Conservation (phyloP, 2,888 invertebrate species). For the Catocala sponsa region DNA sequence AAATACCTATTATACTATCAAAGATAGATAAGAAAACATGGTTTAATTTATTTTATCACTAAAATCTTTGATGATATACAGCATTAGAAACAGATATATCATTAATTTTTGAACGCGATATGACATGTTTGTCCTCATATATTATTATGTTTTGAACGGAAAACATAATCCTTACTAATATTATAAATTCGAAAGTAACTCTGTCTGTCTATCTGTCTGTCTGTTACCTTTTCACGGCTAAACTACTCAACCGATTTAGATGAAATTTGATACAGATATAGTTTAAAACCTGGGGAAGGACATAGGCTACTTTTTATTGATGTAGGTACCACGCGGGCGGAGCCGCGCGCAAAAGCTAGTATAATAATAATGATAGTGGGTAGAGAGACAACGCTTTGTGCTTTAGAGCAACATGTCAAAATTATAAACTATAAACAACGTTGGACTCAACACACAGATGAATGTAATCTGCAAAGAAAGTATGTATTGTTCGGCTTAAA, state of each 20-base stretch:
- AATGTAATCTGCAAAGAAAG: constrained; percentile 66
- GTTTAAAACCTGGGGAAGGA: too few relatives aligned
- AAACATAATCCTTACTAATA: not conserved
- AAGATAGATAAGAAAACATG: not conserved
- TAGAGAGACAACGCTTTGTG: not conserved
- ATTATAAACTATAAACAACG: not conserved
- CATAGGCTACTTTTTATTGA: too few relatives aligned
- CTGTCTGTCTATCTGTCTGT: too few relatives aligned
- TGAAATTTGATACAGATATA: too few relatives aligned
- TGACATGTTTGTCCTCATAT: not conserved
- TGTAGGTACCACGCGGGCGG: too few relatives aligned
- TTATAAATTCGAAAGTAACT: too few relatives aligned
- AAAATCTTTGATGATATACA: constrained; percentile 2
- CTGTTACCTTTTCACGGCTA: too few relatives aligned
- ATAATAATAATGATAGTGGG: not conserved
- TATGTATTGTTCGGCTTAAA: constrained; percentile 67
- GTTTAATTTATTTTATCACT: constrained; percentile 5
- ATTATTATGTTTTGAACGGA: not conserved
- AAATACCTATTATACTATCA: not conserved
- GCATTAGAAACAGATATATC: constrained; percentile 4
- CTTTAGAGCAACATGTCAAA: not conserved
- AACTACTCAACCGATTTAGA: too few relatives aligned
- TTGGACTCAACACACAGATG: constrained; percentile 11
- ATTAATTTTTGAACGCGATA: not conserved
- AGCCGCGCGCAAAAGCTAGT: too few relatives aligned